Evolutionary conservation across 2,113 vertebrate genomes (phyloP).

Genomic region (Cavia aperea): DNA sequence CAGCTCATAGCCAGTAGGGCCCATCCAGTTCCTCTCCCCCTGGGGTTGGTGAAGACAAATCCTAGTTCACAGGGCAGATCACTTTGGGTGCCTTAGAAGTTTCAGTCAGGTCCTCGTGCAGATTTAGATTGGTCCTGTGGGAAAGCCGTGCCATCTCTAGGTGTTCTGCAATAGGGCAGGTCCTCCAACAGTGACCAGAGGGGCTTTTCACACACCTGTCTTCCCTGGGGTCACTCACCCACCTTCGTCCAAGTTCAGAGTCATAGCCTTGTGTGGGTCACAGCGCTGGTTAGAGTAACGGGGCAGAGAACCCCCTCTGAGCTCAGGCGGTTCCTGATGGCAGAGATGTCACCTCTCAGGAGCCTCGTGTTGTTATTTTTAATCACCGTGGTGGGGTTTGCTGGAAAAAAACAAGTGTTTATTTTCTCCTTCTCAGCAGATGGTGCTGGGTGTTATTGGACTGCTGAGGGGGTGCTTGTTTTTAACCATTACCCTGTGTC

Average conservation of each 20-base stretch:
- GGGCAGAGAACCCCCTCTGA: not conserved
- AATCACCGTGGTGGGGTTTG: not conserved
- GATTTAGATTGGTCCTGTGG: not conserved
- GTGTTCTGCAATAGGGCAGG: not conserved
- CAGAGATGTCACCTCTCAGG: not conserved
- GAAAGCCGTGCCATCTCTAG: not conserved
- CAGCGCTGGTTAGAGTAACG: not conserved
- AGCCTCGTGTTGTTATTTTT: not conserved
- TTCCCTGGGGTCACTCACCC: not conserved
- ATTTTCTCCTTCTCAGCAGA: not conserved
- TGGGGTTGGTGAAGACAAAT: not conserved
- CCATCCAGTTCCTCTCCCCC: fast-evolving
- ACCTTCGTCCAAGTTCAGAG: not conserved
- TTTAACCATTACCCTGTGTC: not conserved
- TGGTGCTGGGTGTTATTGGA: not conserved
- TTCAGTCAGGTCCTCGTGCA: not conserved
- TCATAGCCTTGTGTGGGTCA: not conserved
- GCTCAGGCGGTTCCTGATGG: not conserved
- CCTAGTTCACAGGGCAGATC: not conserved
- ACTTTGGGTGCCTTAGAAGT: not conserved
- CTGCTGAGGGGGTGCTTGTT: not conserved
- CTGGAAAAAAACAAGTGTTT: not conserved
- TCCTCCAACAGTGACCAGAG: not conserved
- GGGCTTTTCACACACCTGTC: not conserved
- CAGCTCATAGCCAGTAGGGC: fast-evolving